Evolutionary conservation across 2,113 vertebrate genomes (phyloP).

Genomic region (Pedionomus torquatus): DNA sequence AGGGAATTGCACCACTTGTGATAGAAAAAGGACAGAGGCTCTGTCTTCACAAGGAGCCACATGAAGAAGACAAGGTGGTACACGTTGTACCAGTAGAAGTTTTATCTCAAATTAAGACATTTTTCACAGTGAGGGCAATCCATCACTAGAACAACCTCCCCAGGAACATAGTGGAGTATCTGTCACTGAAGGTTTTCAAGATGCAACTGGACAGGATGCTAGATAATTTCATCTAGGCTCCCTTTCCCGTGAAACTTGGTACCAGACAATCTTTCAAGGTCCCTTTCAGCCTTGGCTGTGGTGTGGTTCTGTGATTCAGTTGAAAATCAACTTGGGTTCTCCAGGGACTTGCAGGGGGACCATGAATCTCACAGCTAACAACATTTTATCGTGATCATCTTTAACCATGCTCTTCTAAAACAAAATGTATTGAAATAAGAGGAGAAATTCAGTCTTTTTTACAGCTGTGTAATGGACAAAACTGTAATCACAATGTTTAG

Average conservation of each 20-base stretch:
- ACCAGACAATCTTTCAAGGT: background rate
- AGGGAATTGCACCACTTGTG: background rate
- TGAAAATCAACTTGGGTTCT: background rate
- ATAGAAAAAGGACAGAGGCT: background rate
- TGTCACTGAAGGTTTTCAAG: background rate
- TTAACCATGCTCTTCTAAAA: background rate
- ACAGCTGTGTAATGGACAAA: background rate
- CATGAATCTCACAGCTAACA: background rate
- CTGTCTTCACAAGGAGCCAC: background rate
- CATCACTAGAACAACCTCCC: background rate
- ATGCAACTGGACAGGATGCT: background rate
- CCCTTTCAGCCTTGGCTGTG: background rate
- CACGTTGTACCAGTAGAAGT: background rate
- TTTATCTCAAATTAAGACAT: background rate
- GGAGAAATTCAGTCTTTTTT: background rate
- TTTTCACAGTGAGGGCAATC: background rate
- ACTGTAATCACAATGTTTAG: background rate
- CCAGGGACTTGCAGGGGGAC: background rate
- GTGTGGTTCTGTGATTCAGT: background rate
- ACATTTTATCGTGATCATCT: background rate
- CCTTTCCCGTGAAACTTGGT: background rate
- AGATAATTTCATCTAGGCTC: background rate
- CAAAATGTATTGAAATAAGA: background rate
- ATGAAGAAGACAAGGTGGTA: background rate
- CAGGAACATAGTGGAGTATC: background rate